phyloP scores from a whole-genome alignment of 2,797 vertebrate genomes.

The Enteromius radiatus region DNA sequence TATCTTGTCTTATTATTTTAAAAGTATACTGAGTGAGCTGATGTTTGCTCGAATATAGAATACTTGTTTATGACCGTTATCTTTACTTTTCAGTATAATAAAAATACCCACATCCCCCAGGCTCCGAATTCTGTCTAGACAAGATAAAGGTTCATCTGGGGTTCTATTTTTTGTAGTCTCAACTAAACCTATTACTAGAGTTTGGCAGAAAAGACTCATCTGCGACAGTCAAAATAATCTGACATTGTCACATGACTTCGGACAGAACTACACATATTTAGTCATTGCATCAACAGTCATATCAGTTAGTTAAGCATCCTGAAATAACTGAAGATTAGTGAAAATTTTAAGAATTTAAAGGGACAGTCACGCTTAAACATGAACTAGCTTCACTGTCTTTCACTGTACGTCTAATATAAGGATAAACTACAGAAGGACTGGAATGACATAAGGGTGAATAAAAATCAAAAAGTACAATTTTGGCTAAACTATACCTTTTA shows the following conservation, averaged over 20 bases:
- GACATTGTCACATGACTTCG: neutral
- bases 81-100: conserved; percentile 36
- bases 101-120: conserved; percentile 41
- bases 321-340: neutral
- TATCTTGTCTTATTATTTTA: neutral
- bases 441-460: neutral
- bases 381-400: neutral
- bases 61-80: conserved; percentile 26
- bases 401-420: conserved; percentile 18
- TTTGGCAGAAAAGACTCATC: conserved; percentile 1
- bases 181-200: conserved; percentile 26
- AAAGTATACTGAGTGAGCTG: neutral
- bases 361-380: neutral
- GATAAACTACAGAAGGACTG: neutral
- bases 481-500: neutral
- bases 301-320: neutral
- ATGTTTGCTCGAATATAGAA: neutral
- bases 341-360: neutral
- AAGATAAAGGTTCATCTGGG: conserved; percentile 35
- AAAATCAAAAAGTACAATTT: neutral
- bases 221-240: conserved; percentile 4
- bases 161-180: neutral
- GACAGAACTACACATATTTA: neutral
- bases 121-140: conserved; percentile 37
- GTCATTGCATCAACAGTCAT: neutral